Conservation (phyloP, 2,888 invertebrate species). For the Papilio elwesi region DNA sequence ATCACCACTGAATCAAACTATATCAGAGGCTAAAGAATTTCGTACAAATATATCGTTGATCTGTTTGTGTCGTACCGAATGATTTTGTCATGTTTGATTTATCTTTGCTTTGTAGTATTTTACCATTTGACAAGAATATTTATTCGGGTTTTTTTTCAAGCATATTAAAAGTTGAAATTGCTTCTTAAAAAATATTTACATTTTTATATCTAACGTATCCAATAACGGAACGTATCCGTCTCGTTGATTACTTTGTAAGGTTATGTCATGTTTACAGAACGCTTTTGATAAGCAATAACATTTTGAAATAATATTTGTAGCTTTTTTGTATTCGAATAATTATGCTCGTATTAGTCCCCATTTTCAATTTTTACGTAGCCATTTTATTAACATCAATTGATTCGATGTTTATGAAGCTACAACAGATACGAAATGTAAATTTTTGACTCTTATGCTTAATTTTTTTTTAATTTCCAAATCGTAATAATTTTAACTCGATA, state of each 20-base stretch:
- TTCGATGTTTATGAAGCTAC: slow-evolving; percentile 1
- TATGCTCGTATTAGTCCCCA: slow-evolving; percentile 52
- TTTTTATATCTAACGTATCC: slow-evolving; percentile 32
- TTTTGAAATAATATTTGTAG: slow-evolving; percentile 58
- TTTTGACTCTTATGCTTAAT: not conserved
- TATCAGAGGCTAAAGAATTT: slow-evolving; percentile 68
- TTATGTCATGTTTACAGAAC: slow-evolving; percentile 61
- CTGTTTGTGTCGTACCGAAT: slow-evolving; percentile 61
- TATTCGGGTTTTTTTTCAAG: slow-evolving; percentile 60
- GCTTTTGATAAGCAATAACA: slow-evolving; percentile 67
- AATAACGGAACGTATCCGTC: slow-evolving; percentile 41
- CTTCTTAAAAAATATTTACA: slow-evolving; percentile 50
- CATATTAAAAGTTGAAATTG: slow-evolving; percentile 60
- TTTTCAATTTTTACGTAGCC: slow-evolving; percentile 18
- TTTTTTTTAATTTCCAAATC: slow-evolving; percentile 23
- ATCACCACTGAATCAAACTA: too few relatives aligned
- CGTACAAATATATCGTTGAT: slow-evolving; percentile 72
- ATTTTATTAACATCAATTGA: slow-evolving; percentile 16
- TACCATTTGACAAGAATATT: slow-evolving; percentile 18
- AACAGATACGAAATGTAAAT: slow-evolving; percentile 10
- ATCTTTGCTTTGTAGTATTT: slow-evolving; percentile 75
- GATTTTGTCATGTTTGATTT: slow-evolving; percentile 78
- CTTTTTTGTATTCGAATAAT: slow-evolving; percentile 58
- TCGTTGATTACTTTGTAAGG: slow-evolving; percentile 59
- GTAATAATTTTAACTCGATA: slow-evolving; percentile 25